These are phyloP conservation scores for Hanleya hanleyi DNA, from an alignment of 2,888 invertebrate species.

Conservation along the genomic window DNA sequence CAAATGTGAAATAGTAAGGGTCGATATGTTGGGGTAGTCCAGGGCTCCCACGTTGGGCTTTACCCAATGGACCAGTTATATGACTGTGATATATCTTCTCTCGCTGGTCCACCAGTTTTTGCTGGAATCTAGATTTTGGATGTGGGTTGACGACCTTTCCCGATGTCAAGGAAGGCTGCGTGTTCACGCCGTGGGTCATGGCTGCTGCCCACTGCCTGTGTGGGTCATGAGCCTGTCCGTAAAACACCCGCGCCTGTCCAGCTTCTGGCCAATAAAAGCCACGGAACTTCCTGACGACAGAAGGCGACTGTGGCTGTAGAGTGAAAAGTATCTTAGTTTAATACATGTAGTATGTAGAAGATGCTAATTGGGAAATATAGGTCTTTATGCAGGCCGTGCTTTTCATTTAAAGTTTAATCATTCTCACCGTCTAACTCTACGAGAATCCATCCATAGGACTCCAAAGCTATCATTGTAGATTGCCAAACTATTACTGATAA, in stretches of 20 bases:
- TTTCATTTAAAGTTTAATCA: too few species aligned
- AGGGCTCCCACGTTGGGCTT: conserved; percentile 58
- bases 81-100: conserved; percentile 65
- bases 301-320: conserved; percentile 65
- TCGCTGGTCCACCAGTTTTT: conserved; percentile 58
- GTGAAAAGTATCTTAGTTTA: conserved; percentile 23
- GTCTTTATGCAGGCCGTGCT: too few species aligned
- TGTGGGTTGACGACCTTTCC: conserved; percentile 65
- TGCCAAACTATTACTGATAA: too few species aligned
- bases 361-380: too few species aligned
- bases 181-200: conserved; percentile 69
- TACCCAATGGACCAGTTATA: conserved; percentile 63
- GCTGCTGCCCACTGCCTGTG: conserved; percentile 67
- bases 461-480: too few species aligned
- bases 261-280: conserved; percentile 67
- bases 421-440: background rate
- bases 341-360: too few species aligned
- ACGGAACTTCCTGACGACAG: conserved; percentile 65
- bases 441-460: background rate
- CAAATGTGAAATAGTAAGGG: conserved; percentile 62
- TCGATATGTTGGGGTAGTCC: conserved; percentile 60
- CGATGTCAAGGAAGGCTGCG: conserved; percentile 57
- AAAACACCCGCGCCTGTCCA: conserved; percentile 66
- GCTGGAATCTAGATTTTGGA: conserved; percentile 66
- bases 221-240: conserved; percentile 71